Conservation (phyloP, 2,113 vertebrate genomes). For the Trochalopteron elliotii region DNA sequence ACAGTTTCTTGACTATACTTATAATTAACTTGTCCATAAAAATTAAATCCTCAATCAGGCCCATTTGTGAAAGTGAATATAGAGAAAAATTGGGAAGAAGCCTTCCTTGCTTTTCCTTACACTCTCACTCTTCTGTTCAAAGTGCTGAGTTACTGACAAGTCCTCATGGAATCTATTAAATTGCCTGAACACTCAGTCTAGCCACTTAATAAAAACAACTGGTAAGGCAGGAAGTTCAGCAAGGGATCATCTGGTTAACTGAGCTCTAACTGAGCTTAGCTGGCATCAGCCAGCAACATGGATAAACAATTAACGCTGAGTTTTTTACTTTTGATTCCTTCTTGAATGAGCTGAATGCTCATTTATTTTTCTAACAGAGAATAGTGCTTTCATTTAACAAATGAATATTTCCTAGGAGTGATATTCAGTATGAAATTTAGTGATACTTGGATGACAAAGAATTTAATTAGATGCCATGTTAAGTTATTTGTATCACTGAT, state of each 20-base stretch:
- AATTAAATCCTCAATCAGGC: background rate
- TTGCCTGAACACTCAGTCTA: background rate
- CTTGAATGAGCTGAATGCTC: background rate
- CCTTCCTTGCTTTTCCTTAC: background rate
- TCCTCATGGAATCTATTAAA: background rate
- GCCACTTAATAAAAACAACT: background rate
- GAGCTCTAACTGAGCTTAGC: background rate
- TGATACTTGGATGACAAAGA: background rate
- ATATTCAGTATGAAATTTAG: background rate
- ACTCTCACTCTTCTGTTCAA: background rate
- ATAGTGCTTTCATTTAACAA: background rate
- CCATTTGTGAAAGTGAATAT: background rate
- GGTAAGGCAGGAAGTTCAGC: background rate
- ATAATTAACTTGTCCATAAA: background rate
- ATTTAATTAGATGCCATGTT: background rate
- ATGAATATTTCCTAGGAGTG: background rate
- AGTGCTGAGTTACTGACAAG: background rate
- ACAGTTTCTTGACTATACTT: background rate
- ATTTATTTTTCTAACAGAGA: background rate
- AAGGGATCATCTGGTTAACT: background rate
- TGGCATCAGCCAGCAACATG: background rate
- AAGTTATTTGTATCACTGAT: background rate
- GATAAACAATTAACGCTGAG: conserved; percentile 5
- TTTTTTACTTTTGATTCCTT: background rate
- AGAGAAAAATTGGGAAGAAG: background rate